Base-by-base conservation (phyloP, 1,140 invertebrate species). In the Diabrotica virgifera region DNA sequence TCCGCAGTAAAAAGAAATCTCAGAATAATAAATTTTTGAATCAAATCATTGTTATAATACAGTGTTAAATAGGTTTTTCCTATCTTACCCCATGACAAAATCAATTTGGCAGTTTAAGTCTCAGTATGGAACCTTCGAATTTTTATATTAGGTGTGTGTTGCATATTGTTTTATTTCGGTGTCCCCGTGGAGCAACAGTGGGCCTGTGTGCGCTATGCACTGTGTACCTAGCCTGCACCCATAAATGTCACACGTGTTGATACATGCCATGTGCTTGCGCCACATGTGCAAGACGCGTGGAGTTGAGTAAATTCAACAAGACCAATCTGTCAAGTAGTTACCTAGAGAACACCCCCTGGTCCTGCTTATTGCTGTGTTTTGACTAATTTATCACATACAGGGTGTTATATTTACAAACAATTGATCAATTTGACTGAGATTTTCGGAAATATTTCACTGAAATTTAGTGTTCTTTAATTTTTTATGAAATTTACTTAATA, bases 201-300 rank as follows among this genome's bases (percentile, higher is more conserved):
- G n/a, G n/a, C 4, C 40, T 46, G 40, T 46, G 24, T 24, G 24
- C 24, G 40, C 40, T n/a, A n/a, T 46, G 40, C 53, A 36, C 24
- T 63, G 52, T 67, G 67, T 59, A 62, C 53, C 64, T 67, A 71
- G 67, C 63, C 62, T 70, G 65, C 64, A 69, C 67, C 64, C 69
- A 67, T 72, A 72, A 72, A 72, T 72, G 70, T 72, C 70, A 72
- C 70, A 72, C 70, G 70, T 72, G 70, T 65, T 63, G 69, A 68
- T 65, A 70, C 70, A 72, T 62, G 67, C 65, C 63, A 65, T 46
- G 40, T 46, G 40, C 40, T n/a, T 65, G 69, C 66, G 66, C 69
- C 69, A 70, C 66, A 68, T 70, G 69, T 68, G 69, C 52, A 59
- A 53, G 59, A 54, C 64, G 63, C 63, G 63, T 65, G 67, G 65